A percentile compares a stretch with the other conserved stretches of the same genome.
Evolutionary conservation across 2,888 invertebrate species (phyloP).

Genomic region (Pyrgus malvae): DNA sequence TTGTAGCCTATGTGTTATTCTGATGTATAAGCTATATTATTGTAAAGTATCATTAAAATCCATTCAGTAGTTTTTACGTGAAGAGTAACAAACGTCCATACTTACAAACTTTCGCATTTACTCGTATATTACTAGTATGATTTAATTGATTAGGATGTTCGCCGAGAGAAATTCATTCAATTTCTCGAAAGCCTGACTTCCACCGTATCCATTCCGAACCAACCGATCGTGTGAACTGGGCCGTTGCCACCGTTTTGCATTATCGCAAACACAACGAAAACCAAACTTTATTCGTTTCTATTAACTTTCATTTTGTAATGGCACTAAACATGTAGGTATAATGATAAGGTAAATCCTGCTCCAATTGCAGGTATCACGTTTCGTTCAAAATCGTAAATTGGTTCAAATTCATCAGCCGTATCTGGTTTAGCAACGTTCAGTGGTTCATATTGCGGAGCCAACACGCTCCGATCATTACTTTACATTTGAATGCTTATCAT

Average conservation of each 20-base stretch:
- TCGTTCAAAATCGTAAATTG: slow-evolving; percentile 24
- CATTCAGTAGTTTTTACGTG: too few relatives aligned
- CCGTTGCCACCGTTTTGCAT: slow-evolving; percentile 21
- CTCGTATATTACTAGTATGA: too few relatives aligned
- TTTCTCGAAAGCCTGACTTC: too few relatives aligned
- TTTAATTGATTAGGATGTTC: too few relatives aligned
- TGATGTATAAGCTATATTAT: too few relatives aligned
- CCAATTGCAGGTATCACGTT: slow-evolving; percentile 24
- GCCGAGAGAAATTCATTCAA: too few relatives aligned
- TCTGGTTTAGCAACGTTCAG: slow-evolving; percentile 13
- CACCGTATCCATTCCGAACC: slow-evolving; percentile 3
- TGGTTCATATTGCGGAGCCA: slow-evolving; percentile 1
- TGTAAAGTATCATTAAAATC: too few relatives aligned
- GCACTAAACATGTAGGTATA: not conserved
- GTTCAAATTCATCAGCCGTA: slow-evolving; percentile 25
- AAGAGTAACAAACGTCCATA: too few relatives aligned
- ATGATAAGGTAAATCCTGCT: slow-evolving; percentile 17
- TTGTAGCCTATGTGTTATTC: too few relatives aligned
- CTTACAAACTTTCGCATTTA: too few relatives aligned
- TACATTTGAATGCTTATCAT: slow-evolving; percentile 8
- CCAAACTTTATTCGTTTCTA: not conserved
- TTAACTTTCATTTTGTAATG: not conserved
- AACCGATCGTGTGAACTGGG: slow-evolving; percentile 23
- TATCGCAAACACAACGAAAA: not conserved
- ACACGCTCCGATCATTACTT: slow-evolving; percentile 17